phyloP scores from a whole-genome alignment of 2,797 vertebrate genomes.

The Perodicticus potto region DNA sequence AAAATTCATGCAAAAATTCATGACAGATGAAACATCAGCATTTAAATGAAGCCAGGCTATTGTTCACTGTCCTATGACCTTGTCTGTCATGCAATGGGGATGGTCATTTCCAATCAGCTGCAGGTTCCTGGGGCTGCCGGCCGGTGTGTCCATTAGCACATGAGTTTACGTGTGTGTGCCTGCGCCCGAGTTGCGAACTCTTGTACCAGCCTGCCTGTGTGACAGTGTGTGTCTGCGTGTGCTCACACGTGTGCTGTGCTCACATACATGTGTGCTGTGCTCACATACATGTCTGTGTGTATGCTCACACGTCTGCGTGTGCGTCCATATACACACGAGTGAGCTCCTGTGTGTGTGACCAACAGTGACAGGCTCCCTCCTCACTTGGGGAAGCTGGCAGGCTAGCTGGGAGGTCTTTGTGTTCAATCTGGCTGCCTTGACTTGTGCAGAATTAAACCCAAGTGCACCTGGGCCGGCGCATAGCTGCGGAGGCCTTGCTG shows the following conservation, averaged over 20 bases:
- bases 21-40: no score
- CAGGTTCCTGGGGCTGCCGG: background rate
- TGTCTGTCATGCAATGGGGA: background rate
- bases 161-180: no score
- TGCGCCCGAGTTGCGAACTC: background rate
- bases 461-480: background rate
- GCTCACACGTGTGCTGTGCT: background rate
- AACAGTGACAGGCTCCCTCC: background rate
- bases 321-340: background rate
- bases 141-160: no score
- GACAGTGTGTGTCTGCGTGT: no score
- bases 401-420: background rate
- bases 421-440: background rate
- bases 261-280: background rate
- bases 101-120: background rate
- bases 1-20: no score
- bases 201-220: background rate
- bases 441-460: background rate
- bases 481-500: background rate
- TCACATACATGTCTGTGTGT: background rate
- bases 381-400: background rate
- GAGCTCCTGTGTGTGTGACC: background rate
- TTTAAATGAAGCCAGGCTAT: background rate
- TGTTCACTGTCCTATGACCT: background rate
- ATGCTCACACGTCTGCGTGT: background rate